These are phyloP conservation scores for Seriola aureovittata DNA, from an alignment of 2,113 vertebrate species.

Conservation along the genomic window DNA sequence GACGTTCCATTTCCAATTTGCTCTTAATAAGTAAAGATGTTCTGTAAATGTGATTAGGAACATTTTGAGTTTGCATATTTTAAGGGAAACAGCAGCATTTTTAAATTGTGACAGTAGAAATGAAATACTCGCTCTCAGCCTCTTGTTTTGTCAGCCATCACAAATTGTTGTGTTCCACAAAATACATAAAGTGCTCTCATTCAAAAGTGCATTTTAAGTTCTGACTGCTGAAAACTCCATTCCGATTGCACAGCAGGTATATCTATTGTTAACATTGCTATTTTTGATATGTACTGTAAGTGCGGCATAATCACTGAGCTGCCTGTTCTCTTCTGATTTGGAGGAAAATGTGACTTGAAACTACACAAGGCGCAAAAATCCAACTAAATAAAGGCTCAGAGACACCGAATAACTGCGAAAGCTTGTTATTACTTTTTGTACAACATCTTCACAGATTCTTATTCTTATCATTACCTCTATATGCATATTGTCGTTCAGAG, in stretches of 20 bases:
- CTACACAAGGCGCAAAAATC: conserved; percentile 14
- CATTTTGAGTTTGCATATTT: conserved; percentile 21
- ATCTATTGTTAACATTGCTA: conserved; percentile 57
- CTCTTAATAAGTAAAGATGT: conserved; percentile 38
- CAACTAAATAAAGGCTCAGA: conserved; percentile 22
- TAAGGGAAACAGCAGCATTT: background rate
- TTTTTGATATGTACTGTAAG: conserved; percentile 58
- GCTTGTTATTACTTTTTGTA: background rate
- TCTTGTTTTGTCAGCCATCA: conserved; percentile 20
- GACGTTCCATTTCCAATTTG: conserved; percentile 8
- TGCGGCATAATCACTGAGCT: conserved; percentile 23
- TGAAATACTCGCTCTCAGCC: background rate
- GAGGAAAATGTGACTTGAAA: conserved; percentile 35
- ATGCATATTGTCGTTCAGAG: conserved; percentile 7
- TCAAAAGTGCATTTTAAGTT: conserved; percentile 46
- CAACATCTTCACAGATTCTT: background rate
- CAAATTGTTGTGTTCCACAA: conserved; percentile 34
- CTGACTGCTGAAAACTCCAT: conserved; percentile 69
- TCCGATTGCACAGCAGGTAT: conserved; percentile 74
- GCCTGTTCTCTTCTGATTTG: conserved; percentile 49
- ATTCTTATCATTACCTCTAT: background rate
- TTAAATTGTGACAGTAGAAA: conserved; percentile 10
- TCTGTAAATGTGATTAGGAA: conserved; percentile 16
- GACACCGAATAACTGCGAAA: background rate
- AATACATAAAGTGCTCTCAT: conserved; percentile 38